Conservation (phyloP, 2,797 vertebrate species). For the Etheostoma nigrum region DNA sequence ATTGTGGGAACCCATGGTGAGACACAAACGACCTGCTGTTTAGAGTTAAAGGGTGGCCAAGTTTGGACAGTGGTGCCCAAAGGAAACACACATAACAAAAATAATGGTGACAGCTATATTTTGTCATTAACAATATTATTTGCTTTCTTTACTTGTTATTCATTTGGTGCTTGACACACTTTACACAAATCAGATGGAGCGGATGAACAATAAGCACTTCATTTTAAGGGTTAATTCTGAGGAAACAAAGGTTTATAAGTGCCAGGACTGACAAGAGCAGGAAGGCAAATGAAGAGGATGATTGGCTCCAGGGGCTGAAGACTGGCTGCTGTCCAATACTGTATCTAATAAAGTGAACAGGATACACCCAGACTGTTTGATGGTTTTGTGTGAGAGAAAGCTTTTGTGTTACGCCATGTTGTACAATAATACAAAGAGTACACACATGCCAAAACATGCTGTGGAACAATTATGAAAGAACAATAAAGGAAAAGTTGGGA, state of each 20-base stretch:
- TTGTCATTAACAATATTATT: constrained; percentile 12
- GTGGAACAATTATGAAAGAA: background rate
- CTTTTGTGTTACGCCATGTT: constrained; percentile 5
- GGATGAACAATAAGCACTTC: constrained; percentile 54
- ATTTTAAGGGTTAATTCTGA: constrained; percentile 52
- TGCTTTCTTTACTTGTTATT: constrained; percentile 31
- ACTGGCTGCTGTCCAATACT: constrained; percentile 51
- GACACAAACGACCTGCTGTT: constrained; percentile 45
- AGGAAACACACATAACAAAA: background rate
- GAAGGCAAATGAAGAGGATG: constrained; percentile 41
- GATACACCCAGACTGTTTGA: constrained; percentile 44
- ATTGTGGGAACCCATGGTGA: constrained; percentile 57
- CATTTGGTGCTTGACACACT: constrained; percentile 24
- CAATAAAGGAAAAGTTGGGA: background rate
- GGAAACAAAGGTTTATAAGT: constrained; percentile 41
- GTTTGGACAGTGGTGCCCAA: constrained; percentile 12
- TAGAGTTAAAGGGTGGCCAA: constrained; percentile 33
- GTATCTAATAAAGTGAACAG: constrained; percentile 63
- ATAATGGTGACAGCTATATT: constrained; percentile 15
- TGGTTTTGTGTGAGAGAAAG: constrained; percentile 19
- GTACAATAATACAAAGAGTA: background rate
- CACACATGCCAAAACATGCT: constrained; percentile 6
- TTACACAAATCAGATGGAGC: constrained; percentile 54
- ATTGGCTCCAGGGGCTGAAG: constrained; percentile 48
- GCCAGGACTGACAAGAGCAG: constrained; percentile 43